These are phyloP conservation scores for Ceratotherium simum DNA, from an alignment of 2,113 vertebrate genomes.

Conservation along the genomic window DNA sequence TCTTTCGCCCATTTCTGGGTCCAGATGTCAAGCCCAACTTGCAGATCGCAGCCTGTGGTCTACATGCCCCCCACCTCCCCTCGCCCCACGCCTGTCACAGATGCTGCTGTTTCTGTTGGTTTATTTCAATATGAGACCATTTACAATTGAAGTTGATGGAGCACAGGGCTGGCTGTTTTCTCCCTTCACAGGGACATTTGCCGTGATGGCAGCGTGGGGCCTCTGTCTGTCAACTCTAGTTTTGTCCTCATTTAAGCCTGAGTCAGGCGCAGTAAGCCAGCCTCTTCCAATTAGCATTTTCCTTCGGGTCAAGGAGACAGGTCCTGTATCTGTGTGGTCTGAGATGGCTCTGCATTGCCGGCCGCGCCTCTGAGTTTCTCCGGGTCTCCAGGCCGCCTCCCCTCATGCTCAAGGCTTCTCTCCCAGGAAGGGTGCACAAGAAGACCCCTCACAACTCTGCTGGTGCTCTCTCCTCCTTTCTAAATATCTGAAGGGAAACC, in stretches of 20 bases:
- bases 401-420: neutral
- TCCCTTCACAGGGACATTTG: constrained; percentile 50
- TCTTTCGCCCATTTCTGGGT: neutral
- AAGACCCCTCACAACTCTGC: neutral
- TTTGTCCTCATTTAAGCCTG: constrained; percentile 44
- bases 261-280: neutral
- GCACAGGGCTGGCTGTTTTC: constrained; percentile 2
- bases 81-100: rapidly evolving
- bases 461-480: neutral
- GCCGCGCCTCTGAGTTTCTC: neutral
- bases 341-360: neutral
- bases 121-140: neutral
- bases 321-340: neutral
- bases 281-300: constrained; percentile 32
- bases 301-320: neutral
- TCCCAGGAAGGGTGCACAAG: neutral
- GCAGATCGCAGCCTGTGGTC: neutral
- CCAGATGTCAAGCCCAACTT: neutral
- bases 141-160: constrained; percentile 58
- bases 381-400: neutral
- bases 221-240: constrained; percentile 66
- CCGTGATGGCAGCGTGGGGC: neutral
- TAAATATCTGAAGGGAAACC: neutral
- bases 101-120: neutral
- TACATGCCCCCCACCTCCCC: rapidly evolving